These are phyloP conservation scores for Rhyzopertha dominica DNA, from an alignment of 1,140 invertebrate genomes.

Conservation along the genomic window DNA sequence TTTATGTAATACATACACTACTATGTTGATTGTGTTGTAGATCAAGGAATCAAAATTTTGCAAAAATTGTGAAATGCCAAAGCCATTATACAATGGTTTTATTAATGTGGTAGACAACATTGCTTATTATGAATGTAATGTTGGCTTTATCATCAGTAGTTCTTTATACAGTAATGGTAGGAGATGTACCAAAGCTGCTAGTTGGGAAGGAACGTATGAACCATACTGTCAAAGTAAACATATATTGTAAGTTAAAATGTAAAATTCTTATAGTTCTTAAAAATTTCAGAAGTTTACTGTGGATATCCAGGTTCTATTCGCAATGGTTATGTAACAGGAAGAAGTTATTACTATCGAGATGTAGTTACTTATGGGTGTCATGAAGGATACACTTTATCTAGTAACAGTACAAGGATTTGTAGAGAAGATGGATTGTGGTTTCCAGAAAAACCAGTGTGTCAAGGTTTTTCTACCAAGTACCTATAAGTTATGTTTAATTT, in stretches of 20 bases:
- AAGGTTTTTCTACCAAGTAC: slow-evolving; percentile 1
- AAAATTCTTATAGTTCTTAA: slow-evolving; percentile 6
- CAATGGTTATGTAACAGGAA: slow-evolving; percentile 52
- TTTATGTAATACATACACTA: slow-evolving; percentile 14
- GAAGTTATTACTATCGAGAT: slow-evolving; percentile 51
- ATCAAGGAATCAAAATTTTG: slow-evolving; percentile 48
- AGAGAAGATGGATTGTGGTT: slow-evolving; percentile 51
- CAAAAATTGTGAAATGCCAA: slow-evolving; percentile 50
- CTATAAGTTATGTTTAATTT: not conserved
- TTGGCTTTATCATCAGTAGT: slow-evolving; percentile 50
- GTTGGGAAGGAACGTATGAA: slow-evolving; percentile 49
- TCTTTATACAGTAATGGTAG: slow-evolving; percentile 26
- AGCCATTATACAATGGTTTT: slow-evolving; percentile 44
- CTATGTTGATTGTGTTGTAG: slow-evolving; percentile 37
- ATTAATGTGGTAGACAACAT: slow-evolving; percentile 38
- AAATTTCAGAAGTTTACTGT: slow-evolving; percentile 50
- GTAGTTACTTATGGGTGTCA: slow-evolving; percentile 51
- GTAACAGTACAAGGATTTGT: slow-evolving; percentile 47
- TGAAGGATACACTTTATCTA: slow-evolving; percentile 50
- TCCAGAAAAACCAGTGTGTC: slow-evolving; percentile 47
- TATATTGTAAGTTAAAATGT: slow-evolving; percentile 5
- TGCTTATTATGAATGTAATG: slow-evolving; percentile 50
- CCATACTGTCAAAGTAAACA: slow-evolving; percentile 49
- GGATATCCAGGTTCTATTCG: slow-evolving; percentile 54
- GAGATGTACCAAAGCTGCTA: slow-evolving; percentile 49